Conservation (phyloP, 2,888 invertebrate species). For the Arrhopalites spinosus region DNA sequence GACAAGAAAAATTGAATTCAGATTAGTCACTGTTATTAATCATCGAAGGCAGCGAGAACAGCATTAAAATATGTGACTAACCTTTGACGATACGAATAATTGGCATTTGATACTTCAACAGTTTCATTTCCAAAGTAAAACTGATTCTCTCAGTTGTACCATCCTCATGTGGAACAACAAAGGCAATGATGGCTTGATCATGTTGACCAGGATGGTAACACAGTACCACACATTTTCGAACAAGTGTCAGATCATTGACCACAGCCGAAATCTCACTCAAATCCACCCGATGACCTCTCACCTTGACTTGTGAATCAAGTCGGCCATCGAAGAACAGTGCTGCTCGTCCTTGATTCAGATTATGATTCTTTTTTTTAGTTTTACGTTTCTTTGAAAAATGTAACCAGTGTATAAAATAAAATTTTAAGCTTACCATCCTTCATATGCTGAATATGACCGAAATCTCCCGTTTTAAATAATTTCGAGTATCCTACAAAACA, state of each 20-base stretch:
- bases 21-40: too few species aligned
- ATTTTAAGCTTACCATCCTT: too few species aligned
- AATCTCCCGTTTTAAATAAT: slow-evolving; percentile 52
- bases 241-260: slow-evolving; percentile 59
- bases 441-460: slow-evolving; percentile 44
- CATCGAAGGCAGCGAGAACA: too few species aligned
- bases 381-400: too few species aligned
- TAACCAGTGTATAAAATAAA: too few species aligned
- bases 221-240: slow-evolving; percentile 79
- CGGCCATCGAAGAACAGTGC: slow-evolving; percentile 46
- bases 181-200: slow-evolving; percentile 59
- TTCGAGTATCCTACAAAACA: slow-evolving; percentile 34
- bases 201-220: slow-evolving; percentile 75
- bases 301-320: slow-evolving; percentile 70
- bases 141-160: slow-evolving; percentile 27
- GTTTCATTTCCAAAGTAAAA: slow-evolving; percentile 26
- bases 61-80: too few species aligned
- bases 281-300: slow-evolving; percentile 85
- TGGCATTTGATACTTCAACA: slow-evolving; percentile 51
- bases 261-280: slow-evolving; percentile 81
- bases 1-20: too few species aligned
- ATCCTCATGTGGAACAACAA: slow-evolving; percentile 39
- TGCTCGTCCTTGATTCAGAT: too few species aligned
- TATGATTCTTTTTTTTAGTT: too few species aligned
- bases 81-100: slow-evolving; percentile 63